A percentile compares a stretch with the other conserved stretches of the same genome.
phyloP scores from a whole-genome alignment of 1,140 invertebrate species.

The Aricia agestis region DNA sequence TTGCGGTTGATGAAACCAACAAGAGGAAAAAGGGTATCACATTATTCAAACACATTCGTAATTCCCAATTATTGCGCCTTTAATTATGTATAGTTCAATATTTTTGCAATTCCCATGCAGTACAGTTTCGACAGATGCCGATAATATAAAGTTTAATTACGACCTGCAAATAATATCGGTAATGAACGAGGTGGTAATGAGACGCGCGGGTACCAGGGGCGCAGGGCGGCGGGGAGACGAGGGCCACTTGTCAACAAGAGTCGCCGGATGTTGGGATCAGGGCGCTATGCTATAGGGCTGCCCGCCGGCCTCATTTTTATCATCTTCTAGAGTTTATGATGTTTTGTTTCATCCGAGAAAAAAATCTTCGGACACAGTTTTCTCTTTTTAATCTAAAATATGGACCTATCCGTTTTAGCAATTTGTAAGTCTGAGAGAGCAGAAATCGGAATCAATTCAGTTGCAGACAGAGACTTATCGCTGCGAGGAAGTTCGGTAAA shows the following conservation, averaged over 20 bases:
- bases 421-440: background rate
- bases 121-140: background rate
- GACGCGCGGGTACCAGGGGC: background rate
- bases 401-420: background rate
- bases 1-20: no score
- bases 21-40: background rate
- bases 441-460: constrained; percentile 8
- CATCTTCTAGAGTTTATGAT: background rate
- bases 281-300: constrained; percentile 19
- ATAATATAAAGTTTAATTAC: constrained; percentile 3
- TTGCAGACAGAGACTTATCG: constrained; percentile 21
- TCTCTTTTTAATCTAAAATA: background rate
- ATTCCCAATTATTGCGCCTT: background rate
- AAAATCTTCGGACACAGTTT: background rate
- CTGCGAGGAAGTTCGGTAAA: constrained; percentile 16
- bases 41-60: background rate
- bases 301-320: background rate
- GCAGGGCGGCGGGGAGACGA: constrained; percentile 17
- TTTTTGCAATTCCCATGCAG: background rate
- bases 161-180: constrained; percentile 6
- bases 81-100: background rate
- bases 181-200: constrained; percentile 3
- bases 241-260: constrained; percentile 29
- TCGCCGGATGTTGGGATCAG: constrained; percentile 24
- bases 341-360: background rate